These are phyloP conservation scores for Lepisosteus osseus DNA, from an alignment of 2,113 vertebrate genomes.

Conservation along the genomic window DNA sequence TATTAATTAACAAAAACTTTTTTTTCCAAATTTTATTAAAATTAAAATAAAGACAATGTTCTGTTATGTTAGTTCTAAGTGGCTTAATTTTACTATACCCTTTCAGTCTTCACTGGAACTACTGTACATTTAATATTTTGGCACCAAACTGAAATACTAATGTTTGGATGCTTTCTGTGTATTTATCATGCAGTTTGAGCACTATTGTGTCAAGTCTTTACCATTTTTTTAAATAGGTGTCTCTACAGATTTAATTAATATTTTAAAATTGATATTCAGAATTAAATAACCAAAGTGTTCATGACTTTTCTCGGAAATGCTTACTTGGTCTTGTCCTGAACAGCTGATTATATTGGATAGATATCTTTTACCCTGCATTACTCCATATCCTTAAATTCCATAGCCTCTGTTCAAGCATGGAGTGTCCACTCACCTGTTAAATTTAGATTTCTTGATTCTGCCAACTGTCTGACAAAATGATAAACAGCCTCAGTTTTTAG, in stretches of 20 bases:
- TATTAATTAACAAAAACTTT: no score
- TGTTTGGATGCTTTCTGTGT: neutral
- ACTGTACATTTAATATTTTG: no score
- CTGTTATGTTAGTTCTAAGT: no score
- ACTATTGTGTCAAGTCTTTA: neutral
- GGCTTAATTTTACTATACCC: no score
- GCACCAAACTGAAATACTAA: no score
- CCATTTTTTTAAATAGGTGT: neutral
- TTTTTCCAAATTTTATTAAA: no score
- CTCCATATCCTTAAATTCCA: conserved; percentile 54
- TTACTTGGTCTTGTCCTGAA: conserved; percentile 29
- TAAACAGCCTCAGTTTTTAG: conserved; percentile 55
- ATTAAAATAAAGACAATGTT: no score
- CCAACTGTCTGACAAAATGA: conserved; percentile 67
- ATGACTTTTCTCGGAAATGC: neutral
- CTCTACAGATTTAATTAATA: conserved; percentile 18
- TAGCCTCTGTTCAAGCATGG: conserved; percentile 48
- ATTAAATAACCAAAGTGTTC: neutral
- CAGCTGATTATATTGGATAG: conserved; percentile 33
- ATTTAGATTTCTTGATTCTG: conserved; percentile 74
- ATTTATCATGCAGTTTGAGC: neutral
- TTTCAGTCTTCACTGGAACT: no score
- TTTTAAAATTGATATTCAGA: neutral
- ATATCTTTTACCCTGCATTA: conserved; percentile 12
- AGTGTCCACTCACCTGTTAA: conserved; percentile 59